These are phyloP conservation scores for Pedionomus torquatus DNA, from an alignment of 2,113 vertebrate genomes.

Conservation along the genomic window DNA sequence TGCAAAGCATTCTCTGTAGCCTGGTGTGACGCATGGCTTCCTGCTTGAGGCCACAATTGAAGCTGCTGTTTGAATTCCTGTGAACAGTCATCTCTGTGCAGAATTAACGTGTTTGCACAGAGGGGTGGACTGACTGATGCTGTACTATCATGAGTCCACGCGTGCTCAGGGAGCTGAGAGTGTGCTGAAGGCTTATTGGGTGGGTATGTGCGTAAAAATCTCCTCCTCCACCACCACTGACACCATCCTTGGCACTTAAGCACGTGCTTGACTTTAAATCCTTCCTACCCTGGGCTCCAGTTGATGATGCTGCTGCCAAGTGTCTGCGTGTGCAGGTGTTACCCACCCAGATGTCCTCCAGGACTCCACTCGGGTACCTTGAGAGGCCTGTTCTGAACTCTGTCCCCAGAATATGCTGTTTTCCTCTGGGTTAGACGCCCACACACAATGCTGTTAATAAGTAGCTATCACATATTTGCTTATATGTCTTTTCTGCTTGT, in stretches of 20 bases:
- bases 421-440: neutral
- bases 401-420: neutral
- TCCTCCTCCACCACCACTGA: neutral
- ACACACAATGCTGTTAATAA: neutral
- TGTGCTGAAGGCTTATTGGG: neutral
- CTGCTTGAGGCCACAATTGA: neutral
- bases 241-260: neutral
- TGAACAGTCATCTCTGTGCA: neutral
- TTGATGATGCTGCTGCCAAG: neutral
- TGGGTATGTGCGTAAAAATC: neutral
- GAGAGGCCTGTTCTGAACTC: neutral
- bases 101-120: neutral
- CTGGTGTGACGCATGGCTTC: neutral
- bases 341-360: neutral
- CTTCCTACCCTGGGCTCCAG: neutral
- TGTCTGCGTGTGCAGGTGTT: neutral
- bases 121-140: neutral
- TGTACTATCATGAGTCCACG: rapidly evolving
- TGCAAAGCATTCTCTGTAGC: rapidly evolving
- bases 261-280: neutral
- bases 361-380: neutral
- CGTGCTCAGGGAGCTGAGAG: neutral
- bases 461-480: neutral
- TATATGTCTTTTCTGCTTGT: constrained; percentile 57
- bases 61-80: neutral